These are phyloP conservation scores for Phylloscopus trochiloides DNA, from an alignment of 2,113 vertebrate species.

Conservation along the genomic window DNA sequence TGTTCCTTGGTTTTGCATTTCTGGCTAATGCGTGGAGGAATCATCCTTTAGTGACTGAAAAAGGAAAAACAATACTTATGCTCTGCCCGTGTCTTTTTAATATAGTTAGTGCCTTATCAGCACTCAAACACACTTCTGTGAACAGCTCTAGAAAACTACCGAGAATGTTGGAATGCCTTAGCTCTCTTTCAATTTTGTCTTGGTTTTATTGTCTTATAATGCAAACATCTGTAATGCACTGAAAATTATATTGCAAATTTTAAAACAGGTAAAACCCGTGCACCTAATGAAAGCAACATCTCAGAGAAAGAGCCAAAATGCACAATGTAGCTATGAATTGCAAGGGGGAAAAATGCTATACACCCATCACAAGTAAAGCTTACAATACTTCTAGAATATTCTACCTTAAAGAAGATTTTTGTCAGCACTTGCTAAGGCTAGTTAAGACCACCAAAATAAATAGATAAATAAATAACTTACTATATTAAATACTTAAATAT, in stretches of 20 bases:
- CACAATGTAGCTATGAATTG: background rate
- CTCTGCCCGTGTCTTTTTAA: conserved; percentile 45
- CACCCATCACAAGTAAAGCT: background rate
- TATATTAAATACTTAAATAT: background rate
- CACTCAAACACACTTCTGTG: conserved; percentile 35
- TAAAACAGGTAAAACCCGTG: background rate
- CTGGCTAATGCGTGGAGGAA: conserved; percentile 29
- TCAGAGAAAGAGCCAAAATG: background rate
- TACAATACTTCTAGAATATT: background rate
- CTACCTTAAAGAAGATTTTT: background rate
- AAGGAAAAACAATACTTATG: conserved; percentile 48
- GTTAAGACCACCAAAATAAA: background rate
- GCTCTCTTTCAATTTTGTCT: conserved; percentile 42
- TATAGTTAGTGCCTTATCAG: conserved; percentile 63
- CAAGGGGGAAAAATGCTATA: background rate
- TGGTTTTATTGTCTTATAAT: conserved; percentile 8
- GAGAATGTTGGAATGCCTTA: conserved; percentile 8
- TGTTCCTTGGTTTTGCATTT: conserved; percentile 20
- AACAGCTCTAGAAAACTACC: conserved; percentile 43
- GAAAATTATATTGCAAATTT: background rate
- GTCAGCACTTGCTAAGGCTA: background rate
- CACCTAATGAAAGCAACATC: background rate
- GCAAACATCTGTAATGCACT: conserved; percentile 4
- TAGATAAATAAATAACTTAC: background rate
- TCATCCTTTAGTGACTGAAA: conserved; percentile 38